Percentiles rank a stretch among this genome's conserved stretches.
These are phyloP conservation scores for Hypothenemus hampei DNA, from an alignment of 1,140 invertebrate species.

Conservation along the genomic window DNA sequence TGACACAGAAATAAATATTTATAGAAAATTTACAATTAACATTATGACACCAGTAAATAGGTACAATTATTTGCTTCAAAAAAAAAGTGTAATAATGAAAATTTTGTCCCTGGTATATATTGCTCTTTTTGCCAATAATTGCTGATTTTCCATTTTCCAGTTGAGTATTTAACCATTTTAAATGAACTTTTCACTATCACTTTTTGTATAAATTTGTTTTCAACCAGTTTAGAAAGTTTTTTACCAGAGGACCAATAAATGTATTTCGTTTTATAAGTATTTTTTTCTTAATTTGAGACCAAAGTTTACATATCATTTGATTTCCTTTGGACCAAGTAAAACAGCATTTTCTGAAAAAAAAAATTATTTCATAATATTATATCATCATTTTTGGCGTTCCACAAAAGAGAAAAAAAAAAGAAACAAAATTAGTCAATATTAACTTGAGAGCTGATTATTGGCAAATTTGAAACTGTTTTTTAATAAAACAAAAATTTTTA, in stretches of 20 bases:
- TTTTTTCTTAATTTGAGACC: constrained; percentile 32
- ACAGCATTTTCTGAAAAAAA: constrained; percentile 23
- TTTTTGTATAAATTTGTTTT: neutral
- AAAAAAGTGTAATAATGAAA: constrained; percentile 32
- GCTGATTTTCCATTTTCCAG: constrained; percentile 10
- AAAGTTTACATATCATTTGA: constrained; percentile 40
- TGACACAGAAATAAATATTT: constrained; percentile 36
- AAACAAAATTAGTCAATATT: constrained; percentile 30
- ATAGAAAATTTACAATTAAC: constrained; percentile 37
- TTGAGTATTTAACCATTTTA: neutral
- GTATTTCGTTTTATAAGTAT: constrained; percentile 13
- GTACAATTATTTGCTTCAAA: constrained; percentile 34
- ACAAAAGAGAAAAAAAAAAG: too few species aligned
- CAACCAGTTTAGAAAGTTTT: neutral
- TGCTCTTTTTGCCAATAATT: constrained; percentile 42
- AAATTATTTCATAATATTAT: constrained; percentile 14
- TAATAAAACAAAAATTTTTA: constrained; percentile 14
- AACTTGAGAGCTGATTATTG: constrained; percentile 40
- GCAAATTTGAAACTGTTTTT: constrained; percentile 33
- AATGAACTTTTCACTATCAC: neutral
- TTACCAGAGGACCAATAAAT: constrained; percentile 28
- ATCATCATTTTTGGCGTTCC: constrained; percentile 9
- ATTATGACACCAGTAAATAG: constrained; percentile 30
- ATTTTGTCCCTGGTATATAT: constrained; percentile 21
- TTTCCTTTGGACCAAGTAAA: constrained; percentile 35